Evolutionary conservation across 2,113 vertebrate species (phyloP).

Genomic region (Neolamprologus variostigma): DNA sequence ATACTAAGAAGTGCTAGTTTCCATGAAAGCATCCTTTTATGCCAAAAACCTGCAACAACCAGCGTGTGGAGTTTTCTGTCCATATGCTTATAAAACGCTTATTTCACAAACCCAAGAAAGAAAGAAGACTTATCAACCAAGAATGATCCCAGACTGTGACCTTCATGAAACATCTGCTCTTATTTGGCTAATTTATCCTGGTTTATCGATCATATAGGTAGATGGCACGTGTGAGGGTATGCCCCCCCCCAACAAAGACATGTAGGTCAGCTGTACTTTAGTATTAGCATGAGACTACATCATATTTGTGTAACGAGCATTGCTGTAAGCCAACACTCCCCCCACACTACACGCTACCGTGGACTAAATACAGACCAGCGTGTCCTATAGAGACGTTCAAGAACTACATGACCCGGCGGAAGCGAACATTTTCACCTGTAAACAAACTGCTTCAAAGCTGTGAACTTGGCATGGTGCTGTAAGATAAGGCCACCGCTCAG

Average conservation of each 20-base stretch:
- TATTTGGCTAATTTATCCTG: background rate
- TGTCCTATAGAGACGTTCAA: no score
- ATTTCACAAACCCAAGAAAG: background rate
- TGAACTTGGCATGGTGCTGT: background rate
- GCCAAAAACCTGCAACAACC: background rate
- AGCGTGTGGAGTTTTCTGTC: background rate
- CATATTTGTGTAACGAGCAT: background rate
- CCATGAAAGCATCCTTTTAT: background rate
- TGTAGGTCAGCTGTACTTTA: background rate
- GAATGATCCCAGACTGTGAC: fast-evolving
- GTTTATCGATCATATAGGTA: background rate
- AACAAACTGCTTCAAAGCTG: background rate
- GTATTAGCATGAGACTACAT: background rate
- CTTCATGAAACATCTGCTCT: background rate
- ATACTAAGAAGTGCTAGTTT: background rate
- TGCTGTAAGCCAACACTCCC: background rate
- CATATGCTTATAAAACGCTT: background rate
- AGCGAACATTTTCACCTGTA: background rate
- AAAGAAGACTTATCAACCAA: background rate
- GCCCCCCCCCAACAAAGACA: background rate
- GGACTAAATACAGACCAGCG: background rate
- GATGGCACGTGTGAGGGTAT: background rate
- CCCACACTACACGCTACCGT: background rate
- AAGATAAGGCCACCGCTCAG: background rate
- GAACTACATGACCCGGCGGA: background rate